Percentiles rank a stretch among this genome's conserved stretches.
Conservation (phyloP, 2,797 vertebrate genomes). For the Sternotherus odoratus region DNA sequence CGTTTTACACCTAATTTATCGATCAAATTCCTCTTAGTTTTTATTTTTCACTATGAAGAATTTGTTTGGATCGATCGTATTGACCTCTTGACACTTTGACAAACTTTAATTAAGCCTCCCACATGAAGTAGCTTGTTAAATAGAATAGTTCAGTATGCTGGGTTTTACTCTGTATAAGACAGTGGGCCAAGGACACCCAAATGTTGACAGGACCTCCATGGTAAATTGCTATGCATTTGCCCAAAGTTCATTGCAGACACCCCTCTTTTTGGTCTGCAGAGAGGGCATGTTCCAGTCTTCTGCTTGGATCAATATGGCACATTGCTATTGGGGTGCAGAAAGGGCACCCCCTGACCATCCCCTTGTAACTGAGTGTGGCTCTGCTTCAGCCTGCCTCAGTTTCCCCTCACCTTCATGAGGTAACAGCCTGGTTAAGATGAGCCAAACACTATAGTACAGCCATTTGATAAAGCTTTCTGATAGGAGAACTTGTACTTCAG, state of each 20-base stretch:
- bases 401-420: not conserved
- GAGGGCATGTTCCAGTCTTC: not conserved
- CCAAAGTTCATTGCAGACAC: not conserved
- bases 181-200: constrained; percentile 7
- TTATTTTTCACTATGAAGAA: constrained; percentile 50
- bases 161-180: not conserved
- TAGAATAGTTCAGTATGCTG: not conserved
- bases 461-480: not conserved
- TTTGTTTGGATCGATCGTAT: constrained; percentile 73
- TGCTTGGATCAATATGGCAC: not conserved
- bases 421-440: not conserved
- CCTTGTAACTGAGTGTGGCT: not conserved
- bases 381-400: not conserved
- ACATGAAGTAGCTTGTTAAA: not conserved
- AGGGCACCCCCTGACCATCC: not conserved
- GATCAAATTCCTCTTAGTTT: not conserved
- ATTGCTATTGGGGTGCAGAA: fast-evolving
- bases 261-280: not conserved
- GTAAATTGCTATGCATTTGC: constrained; percentile 8
- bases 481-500: not conserved
- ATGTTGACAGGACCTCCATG: not conserved
- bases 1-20: constrained; percentile 4
- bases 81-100: constrained; percentile 61
- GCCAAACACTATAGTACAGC: too few relatives aligned
- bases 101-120: constrained; percentile 74